A percentile compares a stretch with the other conserved stretches of the same genome.
Conservation (phyloP, 1,140 invertebrate genomes). For the Pachyrhynchus sulphureomaculatus region DNA sequence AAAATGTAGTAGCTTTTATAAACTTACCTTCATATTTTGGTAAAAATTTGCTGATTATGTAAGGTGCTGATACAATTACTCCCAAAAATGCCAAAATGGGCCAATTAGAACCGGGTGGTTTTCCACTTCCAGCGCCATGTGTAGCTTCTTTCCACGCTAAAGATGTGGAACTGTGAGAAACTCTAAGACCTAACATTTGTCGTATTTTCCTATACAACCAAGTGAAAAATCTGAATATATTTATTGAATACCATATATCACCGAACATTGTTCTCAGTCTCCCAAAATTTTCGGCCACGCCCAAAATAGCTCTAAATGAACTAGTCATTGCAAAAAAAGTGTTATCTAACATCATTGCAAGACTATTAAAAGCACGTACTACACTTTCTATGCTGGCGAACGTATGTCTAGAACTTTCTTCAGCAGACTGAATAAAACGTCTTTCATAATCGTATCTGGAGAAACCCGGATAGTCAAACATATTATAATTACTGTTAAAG, state of each 20-base stretch:
- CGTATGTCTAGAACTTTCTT: constrained; percentile 86
- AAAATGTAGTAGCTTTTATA: too few relatives aligned
- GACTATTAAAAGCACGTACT: constrained; percentile 86
- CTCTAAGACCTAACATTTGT: constrained; percentile 63
- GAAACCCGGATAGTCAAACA: constrained; percentile 51
- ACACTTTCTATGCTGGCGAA: constrained; percentile 94
- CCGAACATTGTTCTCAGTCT: constrained; percentile 77
- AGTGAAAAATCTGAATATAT: constrained; percentile 73
- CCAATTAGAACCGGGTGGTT: constrained; percentile 58
- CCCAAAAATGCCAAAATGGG: constrained; percentile 80
- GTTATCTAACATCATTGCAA: constrained; percentile 96
- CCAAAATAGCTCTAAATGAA: constrained; percentile 91
- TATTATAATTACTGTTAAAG: constrained; percentile 41
- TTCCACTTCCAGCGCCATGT: constrained; percentile 51
- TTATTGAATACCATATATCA: constrained; percentile 82
- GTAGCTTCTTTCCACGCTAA: constrained; percentile 62
- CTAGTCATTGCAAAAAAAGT: constrained; percentile 93
- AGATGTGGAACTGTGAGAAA: constrained; percentile 36
- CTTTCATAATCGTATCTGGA: constrained; percentile 62
- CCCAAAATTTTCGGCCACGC: constrained; percentile 93
- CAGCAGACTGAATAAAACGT: constrained; percentile 81
- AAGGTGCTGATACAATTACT: constrained; percentile 85
- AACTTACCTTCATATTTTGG: constrained; percentile 49
- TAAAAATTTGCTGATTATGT: constrained; percentile 86
- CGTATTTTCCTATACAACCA: constrained; percentile 78